Conservation (phyloP, 2,888 invertebrate genomes). For the Synergus itoensis region DNA sequence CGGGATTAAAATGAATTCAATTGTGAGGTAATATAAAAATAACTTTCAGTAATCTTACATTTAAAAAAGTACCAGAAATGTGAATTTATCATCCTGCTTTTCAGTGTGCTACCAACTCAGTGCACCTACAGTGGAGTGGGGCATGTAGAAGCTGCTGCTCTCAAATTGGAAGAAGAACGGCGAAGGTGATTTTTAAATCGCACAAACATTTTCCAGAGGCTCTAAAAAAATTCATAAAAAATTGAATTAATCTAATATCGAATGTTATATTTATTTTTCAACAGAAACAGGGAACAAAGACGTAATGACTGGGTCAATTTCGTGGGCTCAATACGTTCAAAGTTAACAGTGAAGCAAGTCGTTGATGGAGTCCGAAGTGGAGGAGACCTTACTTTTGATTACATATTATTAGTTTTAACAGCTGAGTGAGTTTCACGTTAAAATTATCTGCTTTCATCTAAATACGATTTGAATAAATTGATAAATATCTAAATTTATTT, state of each 20-base stretch:
- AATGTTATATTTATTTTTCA: not conserved
- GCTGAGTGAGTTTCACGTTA: constrained; percentile 84
- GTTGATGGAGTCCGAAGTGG: constrained; percentile 88
- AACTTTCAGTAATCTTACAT: not conserved
- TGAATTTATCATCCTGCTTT: constrained; percentile 40
- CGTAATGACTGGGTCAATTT: constrained; percentile 84
- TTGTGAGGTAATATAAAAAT: constrained; percentile 81
- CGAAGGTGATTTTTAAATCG: constrained; percentile 17
- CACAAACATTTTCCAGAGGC: not conserved
- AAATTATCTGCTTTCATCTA: constrained; percentile 17
- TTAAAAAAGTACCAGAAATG: not conserved
- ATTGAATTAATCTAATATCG: not conserved
- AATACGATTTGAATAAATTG: constrained; percentile 25
- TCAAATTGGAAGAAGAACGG: constrained; percentile 59
- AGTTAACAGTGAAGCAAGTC: constrained; percentile 90
- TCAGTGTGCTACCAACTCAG: constrained; percentile 73
- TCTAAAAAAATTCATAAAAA: not conserved
- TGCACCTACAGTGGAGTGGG: constrained; percentile 71
- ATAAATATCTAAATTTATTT: constrained; percentile 46
- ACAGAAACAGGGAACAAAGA: constrained; percentile 64
- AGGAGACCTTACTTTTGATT: constrained; percentile 91
- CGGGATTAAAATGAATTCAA: constrained; percentile 84
- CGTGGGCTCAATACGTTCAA: constrained; percentile 88
- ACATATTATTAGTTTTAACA: constrained; percentile 87
- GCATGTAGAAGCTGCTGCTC: constrained; percentile 52